phyloP scores from a whole-genome alignment of 2,888 invertebrate genomes.

The Lacanobia oleracea region DNA sequence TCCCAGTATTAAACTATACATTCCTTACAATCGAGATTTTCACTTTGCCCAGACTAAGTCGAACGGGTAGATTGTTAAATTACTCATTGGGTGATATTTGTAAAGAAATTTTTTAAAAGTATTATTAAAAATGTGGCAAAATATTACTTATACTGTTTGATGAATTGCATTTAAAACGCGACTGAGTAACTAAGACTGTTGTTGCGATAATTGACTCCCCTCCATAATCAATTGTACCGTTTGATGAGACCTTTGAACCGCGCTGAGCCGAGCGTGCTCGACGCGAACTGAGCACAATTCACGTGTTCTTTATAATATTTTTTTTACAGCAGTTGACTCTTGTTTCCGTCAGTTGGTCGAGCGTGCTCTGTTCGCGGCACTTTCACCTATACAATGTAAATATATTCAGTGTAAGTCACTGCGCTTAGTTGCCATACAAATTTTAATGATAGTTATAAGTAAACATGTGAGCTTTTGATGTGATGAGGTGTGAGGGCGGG shows the following conservation, averaged over 20 bases:
- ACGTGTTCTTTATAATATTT: constrained; percentile 50
- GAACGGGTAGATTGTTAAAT: constrained; percentile 76
- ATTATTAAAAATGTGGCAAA: constrained; percentile 86
- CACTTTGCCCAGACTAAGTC: constrained; percentile 79
- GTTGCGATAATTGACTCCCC: constrained; percentile 79
- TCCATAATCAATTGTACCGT: constrained; percentile 53
- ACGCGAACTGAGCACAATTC: constrained; percentile 3
- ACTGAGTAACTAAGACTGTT: constrained; percentile 85
- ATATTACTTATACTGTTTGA: constrained; percentile 73
- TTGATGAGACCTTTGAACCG: constrained; percentile 48
- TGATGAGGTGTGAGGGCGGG: constrained; percentile 67
- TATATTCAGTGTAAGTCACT: constrained; percentile 86
- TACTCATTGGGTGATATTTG: constrained; percentile 88
- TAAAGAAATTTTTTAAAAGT: constrained; percentile 81
- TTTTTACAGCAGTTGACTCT: constrained; percentile 45
- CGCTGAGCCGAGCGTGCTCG: constrained; percentile 33
- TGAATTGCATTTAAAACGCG: constrained; percentile 83
- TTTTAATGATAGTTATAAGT: constrained; percentile 86
- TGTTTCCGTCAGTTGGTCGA: constrained; percentile 39
- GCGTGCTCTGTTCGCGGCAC: constrained; percentile 44
- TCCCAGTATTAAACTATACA: constrained; percentile 88
- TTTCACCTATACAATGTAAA: constrained; percentile 79
- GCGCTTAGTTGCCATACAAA: constrained; percentile 90
- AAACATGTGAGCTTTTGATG: constrained; percentile 75
- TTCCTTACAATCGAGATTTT: constrained; percentile 87